Evolutionary conservation across 2,113 vertebrate species (phyloP).

Genomic region (Tragelaphus strepsiceros): DNA sequence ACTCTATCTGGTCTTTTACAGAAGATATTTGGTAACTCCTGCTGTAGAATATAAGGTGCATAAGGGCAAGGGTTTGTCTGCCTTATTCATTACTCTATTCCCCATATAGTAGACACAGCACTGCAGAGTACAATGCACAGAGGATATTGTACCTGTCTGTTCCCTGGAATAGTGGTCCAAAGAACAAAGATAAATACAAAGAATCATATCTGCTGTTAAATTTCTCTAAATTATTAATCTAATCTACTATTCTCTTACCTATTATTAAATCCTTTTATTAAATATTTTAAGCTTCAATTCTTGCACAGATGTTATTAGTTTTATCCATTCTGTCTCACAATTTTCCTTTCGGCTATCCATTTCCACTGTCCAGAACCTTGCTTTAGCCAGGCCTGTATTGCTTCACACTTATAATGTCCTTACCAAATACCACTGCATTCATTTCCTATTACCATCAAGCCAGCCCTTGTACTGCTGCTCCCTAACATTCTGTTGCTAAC

Average conservation of each 20-base stretch:
- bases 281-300: background rate
- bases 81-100: background rate
- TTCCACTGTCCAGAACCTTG: background rate
- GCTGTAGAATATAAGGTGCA: background rate
- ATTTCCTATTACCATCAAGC: background rate
- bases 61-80: background rate
- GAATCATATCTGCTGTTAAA: background rate
- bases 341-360: background rate
- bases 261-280: background rate
- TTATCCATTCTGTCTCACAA: background rate
- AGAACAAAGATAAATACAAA: background rate
- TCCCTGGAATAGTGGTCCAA: background rate
- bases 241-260: background rate
- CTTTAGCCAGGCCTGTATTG: background rate
- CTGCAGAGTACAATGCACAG: background rate
- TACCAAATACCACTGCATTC: background rate
- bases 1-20: background rate
- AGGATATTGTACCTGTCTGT: background rate
- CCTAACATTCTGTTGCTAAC: background rate
- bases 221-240: background rate
- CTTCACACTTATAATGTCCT: background rate
- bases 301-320: background rate
- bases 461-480: background rate
- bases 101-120: accelerated
- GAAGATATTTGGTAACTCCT: background rate